Conservation (phyloP, 1,140 invertebrate species). For the Cheumatopsyche charites region DNA sequence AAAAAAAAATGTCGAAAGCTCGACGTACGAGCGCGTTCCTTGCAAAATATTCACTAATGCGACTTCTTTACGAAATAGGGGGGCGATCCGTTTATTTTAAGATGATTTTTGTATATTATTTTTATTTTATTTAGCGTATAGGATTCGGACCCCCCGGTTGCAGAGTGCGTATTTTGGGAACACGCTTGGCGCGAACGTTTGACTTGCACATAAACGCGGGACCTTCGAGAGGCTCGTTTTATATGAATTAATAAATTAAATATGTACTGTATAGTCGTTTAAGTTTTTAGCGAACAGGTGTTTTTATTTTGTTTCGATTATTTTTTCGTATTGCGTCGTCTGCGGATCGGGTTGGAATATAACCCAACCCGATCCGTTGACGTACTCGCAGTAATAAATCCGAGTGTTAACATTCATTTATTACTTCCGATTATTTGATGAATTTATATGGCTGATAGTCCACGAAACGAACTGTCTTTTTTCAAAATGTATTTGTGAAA, state of each 20-base stretch:
- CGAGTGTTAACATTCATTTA: slow-evolving; percentile 47
- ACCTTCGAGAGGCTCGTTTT: neutral
- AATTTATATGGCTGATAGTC: neutral
- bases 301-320: slow-evolving; percentile 7
- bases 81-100: no score
- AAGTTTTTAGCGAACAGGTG: neutral
- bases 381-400: slow-evolving; percentile 41
- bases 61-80: no score
- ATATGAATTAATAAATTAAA: neutral
- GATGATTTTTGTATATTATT: no score
- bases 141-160: slow-evolving; percentile 16
- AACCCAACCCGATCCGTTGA: no score
- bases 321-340: neutral
- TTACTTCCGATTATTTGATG: slow-evolving; percentile 38
- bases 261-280: neutral
- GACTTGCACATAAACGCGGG: slow-evolving; percentile 42
- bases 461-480: slow-evolving; percentile 38
- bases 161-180: slow-evolving; percentile 46
- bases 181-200: slow-evolving; percentile 40
- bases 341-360: no score
- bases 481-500: slow-evolving; percentile 43
- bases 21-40: slow-evolving; percentile 17
- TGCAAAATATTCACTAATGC: slow-evolving; percentile 33
- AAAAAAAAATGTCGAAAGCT: slow-evolving; percentile 24
- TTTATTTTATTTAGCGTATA: slow-evolving; percentile 1